Base-by-base conservation (phyloP, 2,113 vertebrate genomes). In the Astur gentilis region DNA sequence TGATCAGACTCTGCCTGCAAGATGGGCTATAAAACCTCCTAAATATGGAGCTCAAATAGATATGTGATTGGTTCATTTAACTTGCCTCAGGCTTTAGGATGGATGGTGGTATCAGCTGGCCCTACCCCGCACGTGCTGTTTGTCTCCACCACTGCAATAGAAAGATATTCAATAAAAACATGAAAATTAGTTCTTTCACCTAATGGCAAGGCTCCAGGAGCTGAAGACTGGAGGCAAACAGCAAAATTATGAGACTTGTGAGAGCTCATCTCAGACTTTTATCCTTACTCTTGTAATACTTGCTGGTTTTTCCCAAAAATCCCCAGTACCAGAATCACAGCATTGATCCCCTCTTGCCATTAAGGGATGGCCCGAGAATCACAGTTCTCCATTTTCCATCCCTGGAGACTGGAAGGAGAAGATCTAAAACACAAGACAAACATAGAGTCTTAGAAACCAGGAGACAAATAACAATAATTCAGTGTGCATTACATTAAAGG, bases 241-340 rank as follows among this genome's bases (percentile, higher is more conserved):
- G 29, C 29, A 52, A 40, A 57, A 90, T 42, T 10, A 5, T 17
- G 36, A 7, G 52, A 58, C 50, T 47, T 61, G 12, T 40, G 40
- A 34, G 52, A 71, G 36, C 58, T 58, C 67, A 32, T 57, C n/a
- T 83, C 67, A 83, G 40, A 58, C 14, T 75, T 71, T 58, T 47
- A 27, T 52, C 50, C 36, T 71, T 61, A 29, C 6, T 19, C 22
- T 21, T 13, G 17, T 47, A 36, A 58, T 38, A 19, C 12, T 45
- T 38, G 3, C 11, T 55, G 36, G 0, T 6, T 9, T 71, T 60
- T 27, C 2, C 0, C 0, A 3, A 67, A 40, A 66, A 9, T 2
- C 4, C 4, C 16, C 52, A 20, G 10, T 49, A 54, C 8, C 26
- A 29, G 47, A 65, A 34, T 18, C n/a, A 20, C 23, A 36, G 10